A percentile compares a stretch with the other conserved stretches of the same genome.
phyloP scores from a whole-genome alignment of 2,797 vertebrate species.

The Limnodromus scolopaceus region DNA sequence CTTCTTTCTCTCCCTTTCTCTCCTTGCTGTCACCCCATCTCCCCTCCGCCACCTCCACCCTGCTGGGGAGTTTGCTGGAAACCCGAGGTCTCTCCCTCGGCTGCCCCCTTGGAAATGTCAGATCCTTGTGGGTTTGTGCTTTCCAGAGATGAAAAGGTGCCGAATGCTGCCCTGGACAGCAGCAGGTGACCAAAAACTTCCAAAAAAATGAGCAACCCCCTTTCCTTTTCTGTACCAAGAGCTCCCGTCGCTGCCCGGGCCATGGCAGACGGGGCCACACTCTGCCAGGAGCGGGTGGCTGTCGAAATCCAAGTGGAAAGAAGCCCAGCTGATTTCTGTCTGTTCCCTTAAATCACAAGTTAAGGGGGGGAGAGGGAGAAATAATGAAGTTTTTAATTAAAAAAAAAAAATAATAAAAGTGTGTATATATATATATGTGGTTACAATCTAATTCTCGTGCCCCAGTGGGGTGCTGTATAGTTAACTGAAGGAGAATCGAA shows the following conservation, averaged over 20 bases:
- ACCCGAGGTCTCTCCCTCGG: neutral
- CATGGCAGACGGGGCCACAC: neutral
- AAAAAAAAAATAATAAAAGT: constrained; percentile 54
- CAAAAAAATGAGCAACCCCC: neutral
- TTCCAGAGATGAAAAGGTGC: constrained; percentile 48
- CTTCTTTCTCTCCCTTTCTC: constrained; percentile 22
- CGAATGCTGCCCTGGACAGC: neutral
- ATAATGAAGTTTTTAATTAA: constrained; percentile 79
- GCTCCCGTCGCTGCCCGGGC: neutral
- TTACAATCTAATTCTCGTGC: constrained; percentile 76
- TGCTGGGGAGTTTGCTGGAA: neutral
- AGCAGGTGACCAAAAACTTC: constrained; percentile 61
- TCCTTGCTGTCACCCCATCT: neutral
- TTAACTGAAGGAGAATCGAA: constrained; percentile 70
- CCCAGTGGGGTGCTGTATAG: constrained; percentile 81
- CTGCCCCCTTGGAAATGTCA: neutral
- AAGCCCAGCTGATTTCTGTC: constrained; percentile 45
- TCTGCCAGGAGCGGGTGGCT: constrained; percentile 20
- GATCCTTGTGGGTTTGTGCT: constrained; percentile 17
- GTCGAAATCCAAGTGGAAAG: constrained; percentile 18
- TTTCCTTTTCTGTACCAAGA: constrained; percentile 21
- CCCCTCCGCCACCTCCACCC: neutral
- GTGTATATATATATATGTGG: constrained; percentile 74
- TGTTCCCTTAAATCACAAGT: constrained; percentile 60
- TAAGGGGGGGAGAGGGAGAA: constrained; percentile 62